Conservation (phyloP, 37 sponge, comb jelly and placozoan genomes). For the Bolinopsis microptera region DNA sequence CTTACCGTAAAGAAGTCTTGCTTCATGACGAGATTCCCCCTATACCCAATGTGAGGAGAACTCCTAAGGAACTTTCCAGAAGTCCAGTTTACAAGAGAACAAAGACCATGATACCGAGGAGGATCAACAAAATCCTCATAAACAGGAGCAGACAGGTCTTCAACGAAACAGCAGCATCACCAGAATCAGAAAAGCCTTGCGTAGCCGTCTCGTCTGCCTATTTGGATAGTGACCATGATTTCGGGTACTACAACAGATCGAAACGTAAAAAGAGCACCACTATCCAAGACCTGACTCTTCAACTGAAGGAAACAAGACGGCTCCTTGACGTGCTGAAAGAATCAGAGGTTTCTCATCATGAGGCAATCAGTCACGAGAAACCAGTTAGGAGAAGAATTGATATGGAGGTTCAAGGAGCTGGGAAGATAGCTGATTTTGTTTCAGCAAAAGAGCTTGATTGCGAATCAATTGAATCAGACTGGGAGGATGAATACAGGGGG, state of each 20-base stretch:
- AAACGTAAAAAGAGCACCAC: background rate
- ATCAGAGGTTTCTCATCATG: background rate
- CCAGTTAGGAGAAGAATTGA: background rate
- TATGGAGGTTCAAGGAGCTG: background rate
- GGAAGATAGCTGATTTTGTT: slow-evolving; percentile 10
- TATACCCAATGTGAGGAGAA: slow-evolving; percentile 34
- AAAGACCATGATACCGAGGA: background rate
- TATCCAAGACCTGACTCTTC: background rate
- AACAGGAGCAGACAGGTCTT: background rate
- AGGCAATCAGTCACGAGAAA: background rate
- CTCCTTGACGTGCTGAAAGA: background rate
- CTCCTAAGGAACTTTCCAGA: background rate
- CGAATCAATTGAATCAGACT: background rate
- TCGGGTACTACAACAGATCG: slow-evolving; percentile 7
- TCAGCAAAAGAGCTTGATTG: background rate
- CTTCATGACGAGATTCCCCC: slow-evolving; percentile 8
- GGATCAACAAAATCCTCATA: background rate
- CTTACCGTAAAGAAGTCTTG: background rate
- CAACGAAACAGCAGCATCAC: background rate
- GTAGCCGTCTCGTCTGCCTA: background rate
- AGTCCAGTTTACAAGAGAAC: slow-evolving; percentile 41
- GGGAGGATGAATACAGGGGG: background rate
- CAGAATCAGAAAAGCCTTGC: background rate
- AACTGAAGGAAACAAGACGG: background rate
- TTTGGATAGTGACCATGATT: background rate